Conservation (phyloP, 1,140 invertebrate genomes). For the Heliconius hewitsoni region DNA sequence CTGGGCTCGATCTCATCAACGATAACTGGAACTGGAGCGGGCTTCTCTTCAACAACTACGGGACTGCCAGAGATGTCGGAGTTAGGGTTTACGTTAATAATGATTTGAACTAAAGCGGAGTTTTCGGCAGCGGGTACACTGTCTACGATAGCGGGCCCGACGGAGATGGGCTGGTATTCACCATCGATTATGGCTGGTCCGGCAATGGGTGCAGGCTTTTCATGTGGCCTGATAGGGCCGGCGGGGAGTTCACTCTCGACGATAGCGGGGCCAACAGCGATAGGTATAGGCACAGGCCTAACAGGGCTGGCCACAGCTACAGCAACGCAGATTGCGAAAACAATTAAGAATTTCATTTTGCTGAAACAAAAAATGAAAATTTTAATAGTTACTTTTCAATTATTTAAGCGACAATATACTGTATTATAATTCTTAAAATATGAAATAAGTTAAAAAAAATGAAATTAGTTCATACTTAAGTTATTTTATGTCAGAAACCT, state of each 20-base stretch:
- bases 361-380: neutral
- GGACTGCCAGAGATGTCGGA: neutral
- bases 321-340: slow-evolving; percentile 52
- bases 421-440: no score
- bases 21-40: neutral
- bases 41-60: slow-evolving; percentile 8
- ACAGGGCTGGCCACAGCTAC: slow-evolving; percentile 52
- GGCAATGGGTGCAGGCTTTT: slow-evolving; percentile 16
- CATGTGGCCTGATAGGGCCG: slow-evolving; percentile 30
- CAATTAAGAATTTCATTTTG: slow-evolving; percentile 65
- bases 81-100: neutral
- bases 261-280: slow-evolving; percentile 37
- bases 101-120: slow-evolving; percentile 22
- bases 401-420: no score
- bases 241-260: slow-evolving; percentile 35
- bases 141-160: slow-evolving; percentile 54
- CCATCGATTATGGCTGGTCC: slow-evolving; percentile 36
- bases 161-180: slow-evolving; percentile 28
- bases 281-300: slow-evolving; percentile 35
- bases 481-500: no score
- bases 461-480: no score
- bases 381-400: no score
- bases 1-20: neutral
- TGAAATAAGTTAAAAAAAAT: no score
- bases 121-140: slow-evolving; percentile 40